Percentiles rank a stretch among this genome's conserved stretches.
Evolutionary conservation across 1,140 invertebrate genomes (phyloP).

Genomic region (Zaprionus gabonicus): DNA sequence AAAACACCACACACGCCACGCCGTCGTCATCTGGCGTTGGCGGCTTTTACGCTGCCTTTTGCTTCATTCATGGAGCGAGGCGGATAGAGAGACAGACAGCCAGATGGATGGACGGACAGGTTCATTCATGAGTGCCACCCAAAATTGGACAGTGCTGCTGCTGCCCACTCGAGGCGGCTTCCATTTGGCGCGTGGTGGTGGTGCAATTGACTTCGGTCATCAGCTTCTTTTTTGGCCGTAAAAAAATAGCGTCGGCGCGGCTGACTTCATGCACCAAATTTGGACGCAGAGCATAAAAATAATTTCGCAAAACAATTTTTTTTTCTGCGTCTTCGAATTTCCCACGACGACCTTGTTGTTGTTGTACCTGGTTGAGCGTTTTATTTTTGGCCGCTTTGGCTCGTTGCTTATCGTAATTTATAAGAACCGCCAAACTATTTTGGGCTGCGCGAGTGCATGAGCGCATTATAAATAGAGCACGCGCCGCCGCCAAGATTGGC

Average conservation of each 20-base stretch:
- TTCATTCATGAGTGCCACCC: conserved; percentile 76
- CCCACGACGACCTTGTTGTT: conserved; percentile 74
- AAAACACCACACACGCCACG: not conserved
- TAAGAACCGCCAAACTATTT: conserved; percentile 77
- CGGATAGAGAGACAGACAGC: conserved; percentile 7
- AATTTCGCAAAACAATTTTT: conserved; percentile 20
- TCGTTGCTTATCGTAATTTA: conserved; percentile 74
- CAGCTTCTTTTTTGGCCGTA: conserved; percentile 47
- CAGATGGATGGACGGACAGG: conserved; percentile 4
- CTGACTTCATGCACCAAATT: conserved; percentile 61
- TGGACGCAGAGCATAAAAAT: conserved; percentile 40
- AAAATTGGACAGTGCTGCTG: conserved; percentile 59
- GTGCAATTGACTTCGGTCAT: conserved; percentile 76
- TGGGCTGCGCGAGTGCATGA: conserved; percentile 48
- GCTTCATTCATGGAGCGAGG: conserved; percentile 59
- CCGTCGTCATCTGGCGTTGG: conserved; percentile 42
- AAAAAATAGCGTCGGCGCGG: conserved; percentile 8
- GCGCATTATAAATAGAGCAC: conserved; percentile 77
- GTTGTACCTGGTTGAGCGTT: conserved; percentile 38
- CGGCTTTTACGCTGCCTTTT: conserved; percentile 46
- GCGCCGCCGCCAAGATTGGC: conserved; percentile 74
- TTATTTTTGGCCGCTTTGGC: conserved; percentile 61
- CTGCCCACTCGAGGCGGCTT: conserved; percentile 67
- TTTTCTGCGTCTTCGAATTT: conserved; percentile 66
- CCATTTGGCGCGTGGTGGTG: conserved; percentile 75